These are phyloP conservation scores for Blastobasis adustella DNA, from an alignment of 2,888 invertebrate genomes.

Conservation along the genomic window DNA sequence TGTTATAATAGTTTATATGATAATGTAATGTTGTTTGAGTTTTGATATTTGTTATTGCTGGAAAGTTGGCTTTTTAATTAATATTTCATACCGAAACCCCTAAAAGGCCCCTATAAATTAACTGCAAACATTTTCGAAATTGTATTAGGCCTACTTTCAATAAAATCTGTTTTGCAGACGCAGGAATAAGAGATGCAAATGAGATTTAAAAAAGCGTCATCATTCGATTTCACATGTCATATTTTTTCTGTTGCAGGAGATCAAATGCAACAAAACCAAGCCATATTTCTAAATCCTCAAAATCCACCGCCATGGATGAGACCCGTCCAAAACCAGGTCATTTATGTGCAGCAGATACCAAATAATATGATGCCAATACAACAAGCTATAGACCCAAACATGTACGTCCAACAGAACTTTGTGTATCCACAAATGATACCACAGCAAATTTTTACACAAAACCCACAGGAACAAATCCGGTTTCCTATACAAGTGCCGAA, in stretches of 20 bases:
- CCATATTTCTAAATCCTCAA: slow-evolving; percentile 52
- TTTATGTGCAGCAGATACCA: slow-evolving; percentile 53
- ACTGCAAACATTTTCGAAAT: too few species aligned
- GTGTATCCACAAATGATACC: slow-evolving; percentile 41
- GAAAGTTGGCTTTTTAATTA: too few species aligned
- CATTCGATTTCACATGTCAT: too few species aligned
- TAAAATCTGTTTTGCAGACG: too few species aligned
- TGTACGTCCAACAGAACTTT: slow-evolving; percentile 48
- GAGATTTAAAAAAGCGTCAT: too few species aligned
- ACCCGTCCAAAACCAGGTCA: slow-evolving; percentile 43
- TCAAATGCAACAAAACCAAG: slow-evolving; percentile 51
- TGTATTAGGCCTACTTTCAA: too few species aligned
- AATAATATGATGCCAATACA: slow-evolving; percentile 47
- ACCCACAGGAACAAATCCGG: slow-evolving; percentile 20
- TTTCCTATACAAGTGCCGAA: slow-evolving; percentile 28
- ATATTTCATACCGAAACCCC: too few species aligned
- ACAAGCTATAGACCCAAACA: slow-evolving; percentile 47
- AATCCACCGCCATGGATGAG: slow-evolving; percentile 61
- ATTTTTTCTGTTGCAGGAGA: slow-evolving; percentile 41
- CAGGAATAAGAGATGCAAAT: too few species aligned
- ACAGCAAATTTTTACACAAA: slow-evolving; percentile 41
- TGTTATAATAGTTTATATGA: too few species aligned
- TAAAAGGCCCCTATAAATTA: too few species aligned
- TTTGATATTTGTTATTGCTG: too few species aligned
- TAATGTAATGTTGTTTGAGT: too few species aligned